Conservation (phyloP, 2,113 vertebrate genomes). For the Elgaria multicarinata region DNA sequence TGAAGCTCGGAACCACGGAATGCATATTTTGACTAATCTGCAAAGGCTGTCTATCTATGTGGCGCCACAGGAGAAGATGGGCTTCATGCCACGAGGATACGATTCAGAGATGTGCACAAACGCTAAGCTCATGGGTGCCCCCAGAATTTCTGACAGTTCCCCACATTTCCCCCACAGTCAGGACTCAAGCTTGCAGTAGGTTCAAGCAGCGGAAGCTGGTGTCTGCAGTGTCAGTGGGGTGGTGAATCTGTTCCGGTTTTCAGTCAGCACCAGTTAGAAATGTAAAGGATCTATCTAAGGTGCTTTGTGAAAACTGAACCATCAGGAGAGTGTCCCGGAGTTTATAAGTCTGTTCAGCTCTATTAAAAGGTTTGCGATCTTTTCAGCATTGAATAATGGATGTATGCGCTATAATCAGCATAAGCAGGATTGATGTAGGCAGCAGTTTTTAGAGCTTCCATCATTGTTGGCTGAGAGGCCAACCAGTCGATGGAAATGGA, state of each 20-base stretch:
- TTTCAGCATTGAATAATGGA: not conserved
- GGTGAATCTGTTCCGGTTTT: no score
- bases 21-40: not conserved
- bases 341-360: not conserved
- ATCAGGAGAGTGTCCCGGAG: not conserved
- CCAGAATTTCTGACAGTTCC: not conserved
- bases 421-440: not conserved
- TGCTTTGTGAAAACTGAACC: not conserved
- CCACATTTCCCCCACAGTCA: not conserved
- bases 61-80: not conserved
- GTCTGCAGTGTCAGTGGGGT: no score
- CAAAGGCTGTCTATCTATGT: not conserved
- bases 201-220: no score
- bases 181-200: not conserved
- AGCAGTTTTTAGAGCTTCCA: not conserved
- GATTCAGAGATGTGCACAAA: not conserved
- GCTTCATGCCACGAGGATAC: not conserved
- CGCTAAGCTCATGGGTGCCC: not conserved
- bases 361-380: not conserved
- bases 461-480: not conserved
- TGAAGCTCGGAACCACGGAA: slow-evolving; percentile 31
- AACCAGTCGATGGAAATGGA: not conserved
- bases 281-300: no score
- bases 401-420: not conserved
- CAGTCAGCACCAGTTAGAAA: no score